A percentile compares a stretch with the other conserved stretches of the same genome.
These are phyloP conservation scores for Arenaria interpres DNA, from an alignment of 2,113 vertebrate species.

Conservation along the genomic window DNA sequence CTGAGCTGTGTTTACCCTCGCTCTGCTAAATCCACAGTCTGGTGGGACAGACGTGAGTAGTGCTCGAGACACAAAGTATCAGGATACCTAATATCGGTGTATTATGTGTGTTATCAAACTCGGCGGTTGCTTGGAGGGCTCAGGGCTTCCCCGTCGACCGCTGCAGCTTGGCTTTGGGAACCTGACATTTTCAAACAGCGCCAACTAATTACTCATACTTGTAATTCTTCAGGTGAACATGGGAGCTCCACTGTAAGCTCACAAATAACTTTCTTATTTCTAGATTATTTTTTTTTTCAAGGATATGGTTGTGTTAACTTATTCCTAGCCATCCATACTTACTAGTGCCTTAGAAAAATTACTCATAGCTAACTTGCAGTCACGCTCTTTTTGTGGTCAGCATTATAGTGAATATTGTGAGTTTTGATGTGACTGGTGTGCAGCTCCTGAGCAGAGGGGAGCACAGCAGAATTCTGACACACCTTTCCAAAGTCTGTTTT, in stretches of 20 bases:
- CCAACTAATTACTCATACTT: not conserved
- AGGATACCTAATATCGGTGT: not conserved
- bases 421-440: not conserved
- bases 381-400: not conserved
- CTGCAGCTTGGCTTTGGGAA: not conserved
- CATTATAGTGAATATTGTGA: not conserved
- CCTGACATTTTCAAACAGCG: not conserved
- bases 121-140: not conserved
- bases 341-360: not conserved
- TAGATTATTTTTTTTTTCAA: not conserved
- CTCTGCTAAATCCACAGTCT: constrained; percentile 27
- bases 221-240: not conserved
- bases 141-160: not conserved
- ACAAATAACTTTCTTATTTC: not conserved
- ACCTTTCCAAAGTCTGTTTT: fast-evolving
- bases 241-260: not conserved
- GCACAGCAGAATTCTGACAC: not conserved
- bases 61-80: not conserved
- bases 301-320: not conserved
- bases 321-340: not conserved
- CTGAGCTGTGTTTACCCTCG: constrained; percentile 3
- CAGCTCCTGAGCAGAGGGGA: not conserved
- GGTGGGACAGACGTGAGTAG: not conserved
- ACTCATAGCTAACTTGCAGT: not conserved
- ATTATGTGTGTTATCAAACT: not conserved